phyloP scores from a whole-genome alignment of 2,888 invertebrate genomes.

The Hoplodrina blanda region DNA sequence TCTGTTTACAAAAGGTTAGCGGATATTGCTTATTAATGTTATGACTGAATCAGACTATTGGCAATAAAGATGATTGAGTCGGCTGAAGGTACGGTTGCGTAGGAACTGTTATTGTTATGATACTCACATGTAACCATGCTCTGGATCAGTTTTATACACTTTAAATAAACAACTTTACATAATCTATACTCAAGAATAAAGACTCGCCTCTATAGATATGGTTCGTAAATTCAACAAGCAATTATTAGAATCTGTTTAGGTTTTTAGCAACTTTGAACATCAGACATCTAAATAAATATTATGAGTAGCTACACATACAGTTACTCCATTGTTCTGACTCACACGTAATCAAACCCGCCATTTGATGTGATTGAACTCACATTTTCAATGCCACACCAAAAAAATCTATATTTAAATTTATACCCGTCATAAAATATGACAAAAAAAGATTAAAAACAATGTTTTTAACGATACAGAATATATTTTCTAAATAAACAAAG shows the following conservation, averaged over 20 bases:
- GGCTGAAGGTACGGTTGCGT: conserved; percentile 63
- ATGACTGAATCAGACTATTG: conserved; percentile 83
- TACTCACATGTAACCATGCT: conserved; percentile 22
- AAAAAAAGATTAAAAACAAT: conserved; percentile 59
- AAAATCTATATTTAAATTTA: conserved; percentile 58
- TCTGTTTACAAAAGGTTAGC: conserved; percentile 82
- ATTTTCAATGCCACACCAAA: conserved; percentile 37
- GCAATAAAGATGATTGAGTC: conserved; percentile 83
- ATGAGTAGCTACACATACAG: conserved; percentile 13
- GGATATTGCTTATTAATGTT: conserved; percentile 89
- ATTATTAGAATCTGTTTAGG: conserved; percentile 43
- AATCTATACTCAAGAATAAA: conserved; percentile 7
- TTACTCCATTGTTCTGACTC: conserved; percentile 46
- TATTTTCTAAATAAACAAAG: conserved; percentile 72
- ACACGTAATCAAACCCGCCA: conserved; percentile 43
- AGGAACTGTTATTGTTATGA: conserved; percentile 48
- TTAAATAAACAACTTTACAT: conserved; percentile 19
- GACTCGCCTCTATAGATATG: conserved; percentile 7
- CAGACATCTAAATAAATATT: conserved; percentile 47
- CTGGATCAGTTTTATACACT: not conserved
- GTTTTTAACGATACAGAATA: conserved; percentile 54
- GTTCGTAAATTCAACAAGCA: conserved; percentile 24
- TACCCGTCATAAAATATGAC: conserved; percentile 60
- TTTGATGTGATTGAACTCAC: conserved; percentile 55
- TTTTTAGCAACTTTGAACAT: conserved; percentile 45